Conservation (phyloP, 2,888 invertebrate species). For the Harpalus rubripes region DNA sequence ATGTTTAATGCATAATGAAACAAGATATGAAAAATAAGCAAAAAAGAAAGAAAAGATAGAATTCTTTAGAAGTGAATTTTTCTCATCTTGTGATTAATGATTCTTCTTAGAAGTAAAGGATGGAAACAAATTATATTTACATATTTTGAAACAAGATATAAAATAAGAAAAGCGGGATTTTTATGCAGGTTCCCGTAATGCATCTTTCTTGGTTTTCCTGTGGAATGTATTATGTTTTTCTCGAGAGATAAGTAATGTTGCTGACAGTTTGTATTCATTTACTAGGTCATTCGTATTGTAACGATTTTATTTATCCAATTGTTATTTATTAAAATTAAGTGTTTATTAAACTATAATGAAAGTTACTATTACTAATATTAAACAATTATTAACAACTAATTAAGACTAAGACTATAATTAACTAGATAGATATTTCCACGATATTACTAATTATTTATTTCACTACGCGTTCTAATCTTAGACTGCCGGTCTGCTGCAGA, state of each 20-base stretch:
- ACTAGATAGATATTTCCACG: too few species aligned
- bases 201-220: background rate
- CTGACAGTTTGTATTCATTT: background rate
- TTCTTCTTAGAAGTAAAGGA: conserved; percentile 1
- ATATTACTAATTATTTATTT: too few species aligned
- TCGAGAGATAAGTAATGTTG: background rate
- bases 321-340: too few species aligned
- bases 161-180: background rate
- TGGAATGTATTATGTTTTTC: background rate
- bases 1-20: background rate
- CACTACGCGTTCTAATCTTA: too few species aligned
- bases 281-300: background rate
- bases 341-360: too few species aligned
- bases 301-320: too few species aligned
- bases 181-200: background rate
- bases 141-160: background rate
- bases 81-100: background rate
- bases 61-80: conserved; percentile 7
- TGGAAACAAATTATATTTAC: conserved; percentile 3
- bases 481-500: too few species aligned
- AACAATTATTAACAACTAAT: too few species aligned
- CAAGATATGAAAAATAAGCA: background rate
- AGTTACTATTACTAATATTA: too few species aligned
- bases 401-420: too few species aligned
- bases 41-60: background rate